These are phyloP conservation scores for Rhagoletis pomonella DNA, from an alignment of 1,140 invertebrate genomes.

Conservation along the genomic window DNA sequence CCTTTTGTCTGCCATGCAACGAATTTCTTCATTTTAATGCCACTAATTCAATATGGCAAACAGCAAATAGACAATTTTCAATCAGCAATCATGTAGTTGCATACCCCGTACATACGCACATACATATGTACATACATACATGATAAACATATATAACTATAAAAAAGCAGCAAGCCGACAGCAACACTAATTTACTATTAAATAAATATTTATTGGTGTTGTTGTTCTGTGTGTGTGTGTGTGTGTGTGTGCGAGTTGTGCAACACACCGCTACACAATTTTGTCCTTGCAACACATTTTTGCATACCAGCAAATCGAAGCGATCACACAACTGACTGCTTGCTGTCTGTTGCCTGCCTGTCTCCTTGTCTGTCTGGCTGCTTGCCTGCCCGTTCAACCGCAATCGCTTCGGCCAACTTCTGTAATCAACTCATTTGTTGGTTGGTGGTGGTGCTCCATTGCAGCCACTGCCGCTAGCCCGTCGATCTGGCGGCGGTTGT, in stretches of 20 bases:
- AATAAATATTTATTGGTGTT: constrained; percentile 33
- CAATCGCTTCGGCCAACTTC: constrained; percentile 30
- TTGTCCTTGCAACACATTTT: constrained; percentile 52
- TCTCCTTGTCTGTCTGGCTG: constrained; percentile 22
- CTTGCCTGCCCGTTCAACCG: constrained; percentile 7
- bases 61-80: constrained; percentile 48
- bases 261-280: background rate
- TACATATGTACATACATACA: background rate
- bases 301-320: constrained; percentile 28
- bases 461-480: constrained; percentile 53
- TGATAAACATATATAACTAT: background rate
- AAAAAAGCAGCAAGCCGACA: background rate
- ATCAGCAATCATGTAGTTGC: constrained; percentile 14
- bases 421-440: constrained; percentile 53
- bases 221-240: background rate
- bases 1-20: background rate
- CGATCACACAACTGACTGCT: constrained; percentile 42
- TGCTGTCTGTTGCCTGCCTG: constrained; percentile 6
- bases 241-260: background rate
- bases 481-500: constrained; percentile 45
- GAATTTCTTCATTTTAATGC: constrained; percentile 35
- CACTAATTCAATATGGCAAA: constrained; percentile 47
- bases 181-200: constrained; percentile 48
- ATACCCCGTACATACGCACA: too few relatives aligned
- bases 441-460: constrained; percentile 56